Evolutionary conservation across 2,113 vertebrate genomes (phyloP).

Genomic region (Ardeotis arabs): DNA sequence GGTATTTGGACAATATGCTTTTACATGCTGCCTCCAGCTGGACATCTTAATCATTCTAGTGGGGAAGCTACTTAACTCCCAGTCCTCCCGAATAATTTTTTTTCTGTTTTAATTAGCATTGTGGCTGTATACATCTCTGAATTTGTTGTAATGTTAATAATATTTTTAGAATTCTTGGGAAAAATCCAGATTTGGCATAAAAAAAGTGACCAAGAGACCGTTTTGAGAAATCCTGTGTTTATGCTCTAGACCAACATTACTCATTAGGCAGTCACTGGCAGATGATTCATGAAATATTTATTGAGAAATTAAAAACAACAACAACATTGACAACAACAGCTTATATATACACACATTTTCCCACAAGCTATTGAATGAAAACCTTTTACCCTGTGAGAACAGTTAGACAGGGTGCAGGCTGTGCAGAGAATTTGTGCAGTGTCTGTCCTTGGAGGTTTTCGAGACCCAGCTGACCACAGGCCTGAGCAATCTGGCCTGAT

Average conservation of each 20-base stretch:
- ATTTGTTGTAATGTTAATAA: neutral
- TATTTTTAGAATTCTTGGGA: neutral
- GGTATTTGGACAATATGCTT: neutral
- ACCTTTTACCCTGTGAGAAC: neutral
- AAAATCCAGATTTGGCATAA: neutral
- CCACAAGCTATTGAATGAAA: neutral
- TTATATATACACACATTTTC: neutral
- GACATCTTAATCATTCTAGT: neutral
- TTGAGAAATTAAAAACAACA: conserved; percentile 8
- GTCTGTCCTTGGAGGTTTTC: neutral
- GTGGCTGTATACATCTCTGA: neutral
- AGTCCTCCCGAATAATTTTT: neutral
- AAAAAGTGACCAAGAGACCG: neutral
- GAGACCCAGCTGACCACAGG: neutral
- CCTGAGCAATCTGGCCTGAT: neutral
- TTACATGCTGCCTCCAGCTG: neutral
- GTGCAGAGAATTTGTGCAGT: neutral
- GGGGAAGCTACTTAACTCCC: neutral
- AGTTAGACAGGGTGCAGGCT: neutral
- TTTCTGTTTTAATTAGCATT: neutral
- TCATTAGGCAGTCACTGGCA: conserved; percentile 10
- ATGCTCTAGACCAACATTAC: neutral
- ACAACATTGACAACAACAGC: neutral
- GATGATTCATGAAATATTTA: conserved; percentile 45
- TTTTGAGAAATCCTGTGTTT: neutral